These are phyloP conservation scores for Sinhomidia bicolor DNA, from an alignment of 2,888 invertebrate species.

Conservation along the genomic window DNA sequence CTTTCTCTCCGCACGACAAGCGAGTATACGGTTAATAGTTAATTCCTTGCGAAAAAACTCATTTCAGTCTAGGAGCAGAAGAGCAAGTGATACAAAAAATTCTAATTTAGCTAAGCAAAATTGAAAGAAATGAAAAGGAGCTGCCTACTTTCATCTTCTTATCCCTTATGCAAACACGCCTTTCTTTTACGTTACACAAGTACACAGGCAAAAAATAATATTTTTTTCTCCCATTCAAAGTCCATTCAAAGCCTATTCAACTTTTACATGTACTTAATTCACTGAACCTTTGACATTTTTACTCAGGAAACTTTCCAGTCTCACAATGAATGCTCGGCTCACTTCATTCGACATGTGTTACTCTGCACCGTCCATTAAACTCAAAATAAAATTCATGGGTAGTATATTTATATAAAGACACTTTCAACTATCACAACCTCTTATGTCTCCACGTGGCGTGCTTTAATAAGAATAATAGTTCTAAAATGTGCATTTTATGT, in stretches of 20 bases:
- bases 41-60: conserved; percentile 47
- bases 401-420: too few species aligned
- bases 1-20: neutral
- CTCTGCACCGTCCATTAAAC: conserved; percentile 11
- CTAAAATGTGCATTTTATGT: neutral
- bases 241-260: neutral
- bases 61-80: conserved; percentile 35
- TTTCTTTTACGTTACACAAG: neutral
- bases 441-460: too few species aligned
- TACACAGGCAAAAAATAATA: neutral
- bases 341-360: neutral
- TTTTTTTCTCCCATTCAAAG: neutral
- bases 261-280: neutral
- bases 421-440: too few species aligned
- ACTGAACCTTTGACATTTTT: conserved; percentile 33
- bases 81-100: conserved; percentile 17
- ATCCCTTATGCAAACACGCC: neutral
- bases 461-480: too few species aligned
- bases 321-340: neutral
- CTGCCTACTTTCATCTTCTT: conserved; percentile 10
- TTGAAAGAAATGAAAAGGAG: conserved; percentile 30
- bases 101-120: conserved; percentile 42
- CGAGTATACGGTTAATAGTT: conserved; percentile 21
- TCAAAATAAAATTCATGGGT: conserved; percentile 1
- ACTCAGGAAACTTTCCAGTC: neutral